Evolutionary conservation across 2,113 vertebrate species (phyloP).

Genomic region (Strix uralensis): DNA sequence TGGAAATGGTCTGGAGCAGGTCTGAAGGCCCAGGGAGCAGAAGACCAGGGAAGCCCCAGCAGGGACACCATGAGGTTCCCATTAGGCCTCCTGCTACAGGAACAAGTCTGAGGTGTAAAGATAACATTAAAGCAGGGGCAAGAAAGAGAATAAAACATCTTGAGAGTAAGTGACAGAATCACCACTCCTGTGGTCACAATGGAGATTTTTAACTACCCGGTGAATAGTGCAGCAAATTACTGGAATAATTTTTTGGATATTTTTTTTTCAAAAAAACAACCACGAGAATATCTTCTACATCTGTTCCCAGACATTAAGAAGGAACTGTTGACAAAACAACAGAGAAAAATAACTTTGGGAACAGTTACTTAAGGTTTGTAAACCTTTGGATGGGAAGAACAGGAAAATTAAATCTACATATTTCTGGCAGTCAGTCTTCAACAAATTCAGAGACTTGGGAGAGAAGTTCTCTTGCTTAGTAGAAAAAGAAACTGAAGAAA

Average conservation of each 20-base stretch:
- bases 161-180: background rate
- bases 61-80: background rate
- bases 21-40: background rate
- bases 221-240: background rate
- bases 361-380: background rate
- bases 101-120: background rate
- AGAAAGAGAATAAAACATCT: background rate
- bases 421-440: background rate
- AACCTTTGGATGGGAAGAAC: background rate
- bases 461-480: background rate
- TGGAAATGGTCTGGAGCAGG: background rate
- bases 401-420: background rate
- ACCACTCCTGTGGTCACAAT: background rate
- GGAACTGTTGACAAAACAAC: background rate
- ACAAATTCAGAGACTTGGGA: background rate
- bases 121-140: background rate
- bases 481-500: background rate
- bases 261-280: background rate
- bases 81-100: background rate
- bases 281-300: background rate
- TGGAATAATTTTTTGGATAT: accelerated
- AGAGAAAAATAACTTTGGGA: background rate
- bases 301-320: background rate
- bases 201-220: background rate
- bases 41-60: too few species aligned